These are phyloP conservation scores for Leucoraja ocellata DNA, from an alignment of 2,797 vertebrate species.

Conservation along the genomic window DNA sequence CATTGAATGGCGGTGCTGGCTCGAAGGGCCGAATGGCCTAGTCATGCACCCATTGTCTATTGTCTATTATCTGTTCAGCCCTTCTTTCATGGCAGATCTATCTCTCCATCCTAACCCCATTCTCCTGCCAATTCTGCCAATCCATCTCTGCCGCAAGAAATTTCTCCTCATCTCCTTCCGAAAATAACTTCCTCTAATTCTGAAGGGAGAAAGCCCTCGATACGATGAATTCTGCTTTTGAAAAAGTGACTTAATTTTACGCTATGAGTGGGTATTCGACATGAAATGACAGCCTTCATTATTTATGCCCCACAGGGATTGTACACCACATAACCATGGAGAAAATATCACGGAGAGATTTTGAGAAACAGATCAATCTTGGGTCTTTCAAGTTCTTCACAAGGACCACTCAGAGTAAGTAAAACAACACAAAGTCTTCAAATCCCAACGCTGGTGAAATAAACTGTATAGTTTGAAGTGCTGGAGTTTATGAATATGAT, in stretches of 20 bases:
- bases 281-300: slow-evolving; percentile 34
- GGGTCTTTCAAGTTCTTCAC: slow-evolving; percentile 61
- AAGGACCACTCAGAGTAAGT: slow-evolving; percentile 67
- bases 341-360: slow-evolving; percentile 63
- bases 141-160: too few relatives aligned
- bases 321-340: slow-evolving; percentile 60
- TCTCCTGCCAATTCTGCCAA: too few relatives aligned
- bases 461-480: not conserved
- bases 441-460: not conserved
- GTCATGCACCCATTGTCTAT: too few relatives aligned
- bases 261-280: too few relatives aligned
- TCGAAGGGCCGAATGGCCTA: too few relatives aligned
- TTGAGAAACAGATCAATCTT: slow-evolving; percentile 58
- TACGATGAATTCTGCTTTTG: not conserved
- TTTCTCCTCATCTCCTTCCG: too few relatives aligned
- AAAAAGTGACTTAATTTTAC: not conserved
- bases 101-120: too few relatives aligned
- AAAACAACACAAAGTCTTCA: slow-evolving; percentile 6
- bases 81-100: too few relatives aligned
- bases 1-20: too few relatives aligned
- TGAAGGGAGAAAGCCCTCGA: too few relatives aligned
- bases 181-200: too few relatives aligned
- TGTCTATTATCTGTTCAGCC: too few relatives aligned
- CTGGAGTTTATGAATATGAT: not conserved
- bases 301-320: slow-evolving; percentile 54